phyloP scores from a whole-genome alignment of 2,113 vertebrate species.

The Oryzias melastigma region DNA sequence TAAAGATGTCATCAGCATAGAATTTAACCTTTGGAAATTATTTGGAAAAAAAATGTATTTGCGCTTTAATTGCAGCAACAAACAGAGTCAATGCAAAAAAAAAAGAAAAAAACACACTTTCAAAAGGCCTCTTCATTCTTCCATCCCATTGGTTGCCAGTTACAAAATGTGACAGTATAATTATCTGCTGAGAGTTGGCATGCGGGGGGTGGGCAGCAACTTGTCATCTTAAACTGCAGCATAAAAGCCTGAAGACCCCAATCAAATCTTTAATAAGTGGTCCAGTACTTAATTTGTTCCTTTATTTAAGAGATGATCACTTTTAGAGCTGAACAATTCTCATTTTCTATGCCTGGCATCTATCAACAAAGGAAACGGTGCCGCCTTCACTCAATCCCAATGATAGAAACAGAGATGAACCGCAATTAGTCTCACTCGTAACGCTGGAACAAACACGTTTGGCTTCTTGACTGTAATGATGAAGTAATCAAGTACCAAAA shows the following conservation, averaged over 20 bases:
- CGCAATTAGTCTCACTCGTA: conserved; percentile 9
- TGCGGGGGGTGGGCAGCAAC: conserved; percentile 12
- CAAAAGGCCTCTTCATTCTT: conserved; percentile 2
- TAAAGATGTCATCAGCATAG: background rate
- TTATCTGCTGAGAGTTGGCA: conserved; percentile 13
- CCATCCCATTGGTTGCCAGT: background rate
- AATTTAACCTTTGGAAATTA: background rate
- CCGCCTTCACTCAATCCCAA: conserved; percentile 8
- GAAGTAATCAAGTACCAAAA: conserved; percentile 23
- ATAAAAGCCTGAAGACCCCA: background rate
- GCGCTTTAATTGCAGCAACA: background rate
- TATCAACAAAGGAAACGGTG: background rate
- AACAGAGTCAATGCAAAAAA: background rate
- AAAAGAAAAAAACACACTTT: background rate
- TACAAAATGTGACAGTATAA: conserved; percentile 1
- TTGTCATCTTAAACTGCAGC: background rate
- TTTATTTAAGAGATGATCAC: background rate
- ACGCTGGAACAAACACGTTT: conserved; percentile 8
- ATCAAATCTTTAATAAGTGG: background rate
- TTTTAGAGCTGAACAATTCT: background rate
- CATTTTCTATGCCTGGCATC: background rate
- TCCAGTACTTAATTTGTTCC: background rate
- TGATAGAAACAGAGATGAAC: conserved; percentile 6
- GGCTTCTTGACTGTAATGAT: conserved; percentile 8
- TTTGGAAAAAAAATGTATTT: background rate